phyloP scores from a whole-genome alignment of 2,888 invertebrate genomes.

The Aplocera efformata region DNA sequence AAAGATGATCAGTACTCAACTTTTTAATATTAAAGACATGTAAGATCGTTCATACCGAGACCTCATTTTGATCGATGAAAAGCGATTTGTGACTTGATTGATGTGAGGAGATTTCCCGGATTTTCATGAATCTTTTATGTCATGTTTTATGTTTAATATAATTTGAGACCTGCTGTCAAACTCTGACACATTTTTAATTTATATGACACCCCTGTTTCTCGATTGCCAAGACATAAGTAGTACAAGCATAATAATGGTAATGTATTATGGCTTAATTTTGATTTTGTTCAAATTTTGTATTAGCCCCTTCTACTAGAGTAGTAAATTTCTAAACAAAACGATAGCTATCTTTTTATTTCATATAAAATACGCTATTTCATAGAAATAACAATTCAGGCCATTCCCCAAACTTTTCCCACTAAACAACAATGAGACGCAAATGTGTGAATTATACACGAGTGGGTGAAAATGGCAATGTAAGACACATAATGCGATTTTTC shows the following conservation, averaged over 20 bases:
- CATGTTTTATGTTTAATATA: background rate
- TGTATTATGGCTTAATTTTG: too few relatives aligned
- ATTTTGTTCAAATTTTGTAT: too few relatives aligned
- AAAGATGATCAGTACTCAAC: background rate
- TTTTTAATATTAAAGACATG: slow-evolving; percentile 16
- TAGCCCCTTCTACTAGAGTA: too few relatives aligned
- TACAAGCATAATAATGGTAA: too few relatives aligned
- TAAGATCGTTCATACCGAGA: slow-evolving; percentile 26
- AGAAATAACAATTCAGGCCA: slow-evolving; percentile 21
- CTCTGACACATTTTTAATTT: background rate
- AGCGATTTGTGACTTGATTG: slow-evolving; percentile 54
- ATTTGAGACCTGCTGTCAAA: background rate
- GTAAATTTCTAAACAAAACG: background rate
- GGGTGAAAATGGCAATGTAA: slow-evolving; percentile 53
- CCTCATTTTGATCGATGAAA: slow-evolving; percentile 52
- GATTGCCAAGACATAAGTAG: too few relatives aligned
- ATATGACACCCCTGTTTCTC: too few relatives aligned
- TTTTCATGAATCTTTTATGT: slow-evolving; percentile 12
- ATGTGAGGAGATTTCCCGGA: slow-evolving; percentile 45
- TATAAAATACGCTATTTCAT: slow-evolving; percentile 16
- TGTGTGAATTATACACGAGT: slow-evolving; percentile 56
- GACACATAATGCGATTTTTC: slow-evolving; percentile 51
- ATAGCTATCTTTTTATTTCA: background rate
- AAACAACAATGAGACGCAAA: slow-evolving; percentile 42
- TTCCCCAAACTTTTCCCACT: slow-evolving; percentile 37